A percentile compares a stretch with the other conserved stretches of the same genome.
These are phyloP conservation scores for Empis livida DNA, from an alignment of 2,888 invertebrate species.

Conservation along the genomic window DNA sequence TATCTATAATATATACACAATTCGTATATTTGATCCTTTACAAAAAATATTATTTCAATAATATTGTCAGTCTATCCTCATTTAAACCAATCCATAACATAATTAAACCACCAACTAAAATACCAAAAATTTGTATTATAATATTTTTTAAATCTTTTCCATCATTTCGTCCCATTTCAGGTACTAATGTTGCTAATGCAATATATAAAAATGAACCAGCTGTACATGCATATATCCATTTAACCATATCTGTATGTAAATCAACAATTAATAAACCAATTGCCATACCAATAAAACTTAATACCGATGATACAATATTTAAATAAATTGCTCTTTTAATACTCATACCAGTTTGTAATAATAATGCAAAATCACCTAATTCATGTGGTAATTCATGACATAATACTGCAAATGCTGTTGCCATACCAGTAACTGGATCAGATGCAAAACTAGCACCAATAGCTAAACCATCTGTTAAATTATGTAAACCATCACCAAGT, in stretches of 20 bases:
- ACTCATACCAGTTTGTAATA: slow-evolving; percentile 64
- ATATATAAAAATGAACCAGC: slow-evolving; percentile 73
- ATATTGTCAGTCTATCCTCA: slow-evolving; percentile 39
- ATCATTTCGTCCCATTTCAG: slow-evolving; percentile 44
- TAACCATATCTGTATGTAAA: slow-evolving; percentile 51
- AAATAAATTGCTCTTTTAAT: slow-evolving; percentile 56
- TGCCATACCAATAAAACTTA: slow-evolving; percentile 62
- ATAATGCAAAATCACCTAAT: slow-evolving; percentile 66
- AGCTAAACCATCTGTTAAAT: slow-evolving; percentile 66
- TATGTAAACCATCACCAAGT: slow-evolving; percentile 67
- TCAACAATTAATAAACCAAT: slow-evolving; percentile 55
- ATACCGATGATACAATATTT: slow-evolving; percentile 59
- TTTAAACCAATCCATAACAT: slow-evolving; percentile 63
- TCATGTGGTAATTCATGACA: slow-evolving; percentile 75
- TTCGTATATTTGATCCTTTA: no score
- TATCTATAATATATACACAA: no score
- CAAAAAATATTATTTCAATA: slow-evolving; percentile 21
- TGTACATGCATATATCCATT: slow-evolving; percentile 67
- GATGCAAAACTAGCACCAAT: slow-evolving; percentile 68
- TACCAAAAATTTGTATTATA: slow-evolving; percentile 51
- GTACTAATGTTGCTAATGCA: slow-evolving; percentile 65
- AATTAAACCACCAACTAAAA: slow-evolving; percentile 52
- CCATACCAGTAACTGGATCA: slow-evolving; percentile 58
- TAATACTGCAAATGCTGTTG: slow-evolving; percentile 65
- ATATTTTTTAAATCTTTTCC: slow-evolving; percentile 42